Percentiles rank a stretch among this genome's conserved stretches.
Conservation (phyloP, 2,888 invertebrate genomes). For the Ptilodon capucinus region DNA sequence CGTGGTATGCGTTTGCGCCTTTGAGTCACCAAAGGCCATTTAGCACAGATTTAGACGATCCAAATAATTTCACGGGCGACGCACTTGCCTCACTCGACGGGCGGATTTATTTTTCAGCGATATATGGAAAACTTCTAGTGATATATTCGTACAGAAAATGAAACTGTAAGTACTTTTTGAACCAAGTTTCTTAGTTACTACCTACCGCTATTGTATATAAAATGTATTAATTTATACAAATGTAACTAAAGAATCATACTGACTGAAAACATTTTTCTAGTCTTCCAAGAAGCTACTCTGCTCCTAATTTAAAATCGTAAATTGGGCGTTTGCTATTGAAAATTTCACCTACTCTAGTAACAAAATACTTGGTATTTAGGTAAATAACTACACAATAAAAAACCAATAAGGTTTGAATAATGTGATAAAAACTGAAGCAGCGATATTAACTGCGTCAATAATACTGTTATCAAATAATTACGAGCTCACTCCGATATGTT, state of each 20-base stretch:
- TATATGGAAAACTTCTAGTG: no score
- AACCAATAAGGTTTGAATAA: neutral
- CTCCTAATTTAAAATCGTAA: neutral
- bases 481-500: constrained; percentile 29
- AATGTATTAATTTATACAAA: no score
- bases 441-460: constrained; percentile 2
- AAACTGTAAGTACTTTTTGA: no score
- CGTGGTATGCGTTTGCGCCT: constrained; percentile 48
- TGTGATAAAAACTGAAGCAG: neutral
- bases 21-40: constrained; percentile 74
- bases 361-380: neutral
- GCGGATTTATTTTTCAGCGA: constrained; percentile 35
- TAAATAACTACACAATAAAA: neutral
- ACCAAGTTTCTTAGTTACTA: no score
- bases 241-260: no score
- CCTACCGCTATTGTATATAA: no score
- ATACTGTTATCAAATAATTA: constrained; percentile 33
- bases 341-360: no score
- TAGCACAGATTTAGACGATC: constrained; percentile 71
- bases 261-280: no score
- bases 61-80: constrained; percentile 76
- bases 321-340: no score
- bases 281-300: no score
- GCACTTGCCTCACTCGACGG: constrained; percentile 54
- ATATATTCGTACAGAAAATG: no score